Evolutionary conservation across 1,140 invertebrate species (phyloP).

Genomic region (Doryteuthis pealeii): DNA sequence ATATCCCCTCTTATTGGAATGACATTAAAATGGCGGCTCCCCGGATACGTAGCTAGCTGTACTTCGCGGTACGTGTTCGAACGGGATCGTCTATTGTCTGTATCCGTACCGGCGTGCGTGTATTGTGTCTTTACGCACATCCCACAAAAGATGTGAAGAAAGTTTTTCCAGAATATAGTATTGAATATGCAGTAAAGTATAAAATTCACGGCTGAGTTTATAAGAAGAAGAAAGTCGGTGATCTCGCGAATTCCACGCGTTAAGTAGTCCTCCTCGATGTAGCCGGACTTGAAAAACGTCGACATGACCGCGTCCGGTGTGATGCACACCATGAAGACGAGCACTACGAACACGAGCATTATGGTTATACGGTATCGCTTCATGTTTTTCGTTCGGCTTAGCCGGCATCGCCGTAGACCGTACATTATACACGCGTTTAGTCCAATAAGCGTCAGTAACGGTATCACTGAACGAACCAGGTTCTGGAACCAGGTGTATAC

Average conservation of each 20-base stretch:
- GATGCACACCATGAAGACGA: slow-evolving; percentile 75
- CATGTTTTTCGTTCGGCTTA: slow-evolving; percentile 29
- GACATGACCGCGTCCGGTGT: slow-evolving; percentile 70
- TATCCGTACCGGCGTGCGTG: slow-evolving; percentile 13
- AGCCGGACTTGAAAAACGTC: slow-evolving; percentile 50
- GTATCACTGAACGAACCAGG: slow-evolving; percentile 69
- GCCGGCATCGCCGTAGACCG: slow-evolving; percentile 63
- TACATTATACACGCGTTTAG: slow-evolving; percentile 71
- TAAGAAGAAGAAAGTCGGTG: slow-evolving; percentile 73
- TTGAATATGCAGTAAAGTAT: slow-evolving; percentile 76
- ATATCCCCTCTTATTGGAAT: slow-evolving; percentile 29
- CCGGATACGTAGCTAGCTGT: slow-evolving; percentile 14
- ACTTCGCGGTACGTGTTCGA: slow-evolving; percentile 7
- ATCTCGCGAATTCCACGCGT: slow-evolving; percentile 69
- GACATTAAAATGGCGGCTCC: slow-evolving; percentile 23
- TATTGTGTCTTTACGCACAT: slow-evolving; percentile 20
- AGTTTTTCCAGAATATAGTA: slow-evolving; percentile 67
- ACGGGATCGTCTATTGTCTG: neutral
- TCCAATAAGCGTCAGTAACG: slow-evolving; percentile 42
- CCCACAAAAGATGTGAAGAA: slow-evolving; percentile 34
- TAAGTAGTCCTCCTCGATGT: slow-evolving; percentile 55
- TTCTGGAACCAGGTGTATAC: slow-evolving; percentile 70
- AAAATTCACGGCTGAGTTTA: slow-evolving; percentile 77
- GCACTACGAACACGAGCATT: slow-evolving; percentile 74
- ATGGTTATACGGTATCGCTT: slow-evolving; percentile 68